Base-by-base conservation (phyloP, 2,888 invertebrate species). In the Caenorhabditis sp. region DNA sequence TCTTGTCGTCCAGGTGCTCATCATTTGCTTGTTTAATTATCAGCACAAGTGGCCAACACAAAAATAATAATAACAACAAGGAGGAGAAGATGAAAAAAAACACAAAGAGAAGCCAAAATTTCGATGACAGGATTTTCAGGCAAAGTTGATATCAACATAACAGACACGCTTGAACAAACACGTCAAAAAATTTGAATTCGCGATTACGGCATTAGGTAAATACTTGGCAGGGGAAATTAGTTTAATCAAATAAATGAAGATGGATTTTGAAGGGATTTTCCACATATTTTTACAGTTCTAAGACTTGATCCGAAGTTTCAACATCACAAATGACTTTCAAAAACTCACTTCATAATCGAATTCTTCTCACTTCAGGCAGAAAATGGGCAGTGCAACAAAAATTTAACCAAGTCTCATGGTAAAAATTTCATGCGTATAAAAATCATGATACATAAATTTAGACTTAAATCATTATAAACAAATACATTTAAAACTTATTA, bases 131-230 rank as follows among this genome's bases (percentile, higher is more conserved):
- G 54, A 54, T 14, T 54, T 26, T 54, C 26, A 17, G 54, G 54
- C 8, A 23, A 23, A 10, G 20, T 52, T 21, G 23, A 52, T 7
- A 52, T 52, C 10, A 20, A 23, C 52, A 21, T 12, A n/a, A 52
- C 20, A 52, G 23, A 52, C 52, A 21, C 20, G 23, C 20, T 20
- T 14, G 54, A 10, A 54, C 12, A 54, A 12, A 54, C 54, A 54
- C 14, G 54, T 26, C 54, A 26, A 54, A 54, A 54, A 10, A 17
- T 54, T 54, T 54, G 54, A 54, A 54, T 26, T 26, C 2, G 31
- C 31, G 43, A 43, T 43, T 43, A 43, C 43, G 43, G 23, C 52
- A 7, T 52, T 52, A 23, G 20, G 23, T 52, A 52, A 21, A 52
- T 20, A 52, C 52, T 52, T 52, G 20, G 52, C 3, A 7, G 52